phyloP scores from a whole-genome alignment of 2,888 invertebrate genomes.

The Hypselothyrea guttata region DNA sequence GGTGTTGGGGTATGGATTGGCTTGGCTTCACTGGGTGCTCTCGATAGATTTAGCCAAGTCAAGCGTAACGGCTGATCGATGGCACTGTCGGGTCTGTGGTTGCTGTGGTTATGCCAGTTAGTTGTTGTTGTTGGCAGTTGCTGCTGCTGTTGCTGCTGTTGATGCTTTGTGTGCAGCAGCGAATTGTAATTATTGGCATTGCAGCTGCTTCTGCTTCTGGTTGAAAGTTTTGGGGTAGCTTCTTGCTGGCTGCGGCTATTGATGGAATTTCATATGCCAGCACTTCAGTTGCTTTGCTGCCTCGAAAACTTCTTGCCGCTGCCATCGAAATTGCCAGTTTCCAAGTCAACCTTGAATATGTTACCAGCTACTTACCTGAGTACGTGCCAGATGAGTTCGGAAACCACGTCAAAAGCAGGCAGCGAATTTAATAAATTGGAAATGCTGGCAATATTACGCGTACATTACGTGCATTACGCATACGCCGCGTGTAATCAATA shows the following conservation, averaged over 20 bases:
- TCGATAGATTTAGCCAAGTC: conserved; percentile 54
- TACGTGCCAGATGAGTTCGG: too few species aligned
- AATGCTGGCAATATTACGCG: conserved; percentile 19
- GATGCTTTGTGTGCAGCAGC: conserved; percentile 39
- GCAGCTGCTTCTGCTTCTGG: conserved; percentile 35
- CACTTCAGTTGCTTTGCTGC: conserved; percentile 49
- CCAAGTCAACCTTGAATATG: conserved; percentile 27
- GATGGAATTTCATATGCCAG: conserved; percentile 66
- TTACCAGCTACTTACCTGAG: conserved; percentile 5
- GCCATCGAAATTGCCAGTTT: conserved; percentile 15
- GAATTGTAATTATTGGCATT: conserved; percentile 73
- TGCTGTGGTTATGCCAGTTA: conserved; percentile 17
- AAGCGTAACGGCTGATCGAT: conserved; percentile 51
- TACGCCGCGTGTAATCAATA: conserved; percentile 43
- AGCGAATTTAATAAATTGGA: conserved; percentile 18
- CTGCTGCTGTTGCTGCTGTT: conserved; percentile 32
- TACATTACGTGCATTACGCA: conserved; percentile 31
- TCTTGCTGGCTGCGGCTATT: conserved; percentile 54
- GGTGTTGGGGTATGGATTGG: too few species aligned
- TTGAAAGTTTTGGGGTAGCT: conserved; percentile 35
- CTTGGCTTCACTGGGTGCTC: conserved; percentile 4
- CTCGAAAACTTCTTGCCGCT: conserved; percentile 18
- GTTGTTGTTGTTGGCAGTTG: conserved; percentile 11
- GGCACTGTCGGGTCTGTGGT: conserved; percentile 26
- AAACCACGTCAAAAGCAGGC: background rate